Conservation (phyloP, 2,113 vertebrate genomes). For the Cervus canadensis region DNA sequence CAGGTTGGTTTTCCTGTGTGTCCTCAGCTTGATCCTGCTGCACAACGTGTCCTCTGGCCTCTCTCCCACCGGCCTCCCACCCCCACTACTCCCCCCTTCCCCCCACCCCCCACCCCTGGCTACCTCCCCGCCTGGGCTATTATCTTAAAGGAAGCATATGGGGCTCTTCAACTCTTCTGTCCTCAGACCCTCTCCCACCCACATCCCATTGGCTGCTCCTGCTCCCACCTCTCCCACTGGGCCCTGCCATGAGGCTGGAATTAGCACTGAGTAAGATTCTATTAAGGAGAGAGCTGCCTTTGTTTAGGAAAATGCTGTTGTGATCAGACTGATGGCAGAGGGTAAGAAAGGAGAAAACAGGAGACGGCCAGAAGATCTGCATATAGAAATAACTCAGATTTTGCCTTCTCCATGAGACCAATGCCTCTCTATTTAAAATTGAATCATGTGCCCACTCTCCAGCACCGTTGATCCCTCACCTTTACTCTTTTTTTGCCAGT, state of each 20-base stretch:
- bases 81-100: no score
- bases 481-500: background rate
- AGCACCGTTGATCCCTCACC: fast-evolving
- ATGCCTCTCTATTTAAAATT: background rate
- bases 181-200: background rate
- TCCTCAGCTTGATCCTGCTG: no score
- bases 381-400: background rate
- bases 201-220: no score
- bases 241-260: background rate
- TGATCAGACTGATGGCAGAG: background rate
- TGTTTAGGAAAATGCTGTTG: background rate
- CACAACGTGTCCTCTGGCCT: fast-evolving
- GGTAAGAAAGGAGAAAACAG: background rate
- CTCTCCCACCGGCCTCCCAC: background rate
- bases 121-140: background rate
- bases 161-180: no score
- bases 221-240: background rate
- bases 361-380: background rate
- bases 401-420: background rate
- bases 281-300: background rate
- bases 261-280: background rate
- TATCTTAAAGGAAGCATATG: fast-evolving
- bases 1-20: background rate
- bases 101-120: background rate
- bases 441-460: background rate